phyloP scores from a whole-genome alignment of 2,113 vertebrate genomes.

The Ploceus nigricollis region DNA sequence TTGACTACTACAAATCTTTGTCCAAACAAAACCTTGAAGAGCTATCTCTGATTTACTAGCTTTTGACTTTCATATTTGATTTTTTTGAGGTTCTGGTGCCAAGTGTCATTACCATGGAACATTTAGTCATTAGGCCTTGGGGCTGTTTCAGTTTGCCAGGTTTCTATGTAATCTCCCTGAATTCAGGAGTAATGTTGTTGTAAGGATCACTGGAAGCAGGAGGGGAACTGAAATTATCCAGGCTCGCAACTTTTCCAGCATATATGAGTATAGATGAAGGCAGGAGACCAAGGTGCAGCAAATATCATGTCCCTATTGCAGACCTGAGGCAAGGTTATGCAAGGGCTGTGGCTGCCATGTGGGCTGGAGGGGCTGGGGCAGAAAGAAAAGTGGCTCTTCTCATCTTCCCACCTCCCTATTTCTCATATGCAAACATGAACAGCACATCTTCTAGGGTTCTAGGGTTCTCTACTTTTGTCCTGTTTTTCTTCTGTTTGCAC shows the following conservation, averaged over 20 bases:
- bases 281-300: background rate
- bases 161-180: background rate
- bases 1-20: background rate
- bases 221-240: background rate
- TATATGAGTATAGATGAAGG: background rate
- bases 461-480: background rate
- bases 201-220: background rate
- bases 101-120: background rate
- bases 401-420: fast-evolving
- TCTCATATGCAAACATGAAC: background rate
- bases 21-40: background rate
- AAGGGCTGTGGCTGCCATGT: background rate
- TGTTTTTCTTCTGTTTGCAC: background rate
- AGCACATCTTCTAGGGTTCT: background rate
- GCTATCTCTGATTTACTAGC: background rate
- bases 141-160: background rate
- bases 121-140: background rate
- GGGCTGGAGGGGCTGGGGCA: background rate
- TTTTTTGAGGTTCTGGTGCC: background rate
- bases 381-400: background rate
- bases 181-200: fast-evolving
- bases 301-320: fast-evolving
- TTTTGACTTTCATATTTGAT: background rate
- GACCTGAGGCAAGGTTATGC: background rate
- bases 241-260: fast-evolving